These are phyloP conservation scores for Cephalopholis sonnerati DNA, from an alignment of 2,113 vertebrate genomes.

Conservation along the genomic window DNA sequence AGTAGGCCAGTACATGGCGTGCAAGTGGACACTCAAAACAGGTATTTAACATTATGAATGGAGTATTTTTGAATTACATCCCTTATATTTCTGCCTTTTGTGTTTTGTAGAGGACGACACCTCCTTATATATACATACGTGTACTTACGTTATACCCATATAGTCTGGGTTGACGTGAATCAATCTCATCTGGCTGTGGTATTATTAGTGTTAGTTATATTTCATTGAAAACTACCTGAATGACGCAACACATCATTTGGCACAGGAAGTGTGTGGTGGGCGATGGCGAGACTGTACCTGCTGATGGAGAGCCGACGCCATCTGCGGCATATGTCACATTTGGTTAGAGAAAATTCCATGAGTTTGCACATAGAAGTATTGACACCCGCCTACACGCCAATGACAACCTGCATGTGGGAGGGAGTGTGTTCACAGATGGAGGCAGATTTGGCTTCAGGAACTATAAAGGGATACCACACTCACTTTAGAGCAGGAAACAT, in stretches of 20 bases:
- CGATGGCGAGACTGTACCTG: not conserved
- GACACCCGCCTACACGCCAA: slow-evolving; percentile 50
- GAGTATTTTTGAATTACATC: not conserved
- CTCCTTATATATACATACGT: not conserved
- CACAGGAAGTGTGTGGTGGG: not conserved
- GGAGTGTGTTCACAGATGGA: slow-evolving; percentile 54
- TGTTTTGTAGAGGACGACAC: not conserved
- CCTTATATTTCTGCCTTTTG: not conserved
- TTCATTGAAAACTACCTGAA: not conserved
- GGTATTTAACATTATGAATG: not conserved
- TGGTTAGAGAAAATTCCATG: slow-evolving; percentile 22
- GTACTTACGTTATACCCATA: not conserved
- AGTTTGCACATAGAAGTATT: slow-evolving; percentile 30
- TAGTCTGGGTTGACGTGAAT: not conserved
- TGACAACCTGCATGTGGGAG: slow-evolving; percentile 59
- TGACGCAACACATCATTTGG: not conserved
- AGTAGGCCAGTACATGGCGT: not conserved
- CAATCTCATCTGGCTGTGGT: not conserved
- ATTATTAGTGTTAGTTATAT: not conserved
- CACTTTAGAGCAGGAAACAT: not conserved
- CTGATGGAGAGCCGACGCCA: slow-evolving; percentile 24
- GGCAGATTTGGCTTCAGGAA: slow-evolving; percentile 18
- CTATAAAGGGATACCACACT: slow-evolving; percentile 17
- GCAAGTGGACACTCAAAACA: not conserved
- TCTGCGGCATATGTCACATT: slow-evolving; percentile 48